phyloP scores from a whole-genome alignment of 2,888 invertebrate species.

The Tineola bisselliella region DNA sequence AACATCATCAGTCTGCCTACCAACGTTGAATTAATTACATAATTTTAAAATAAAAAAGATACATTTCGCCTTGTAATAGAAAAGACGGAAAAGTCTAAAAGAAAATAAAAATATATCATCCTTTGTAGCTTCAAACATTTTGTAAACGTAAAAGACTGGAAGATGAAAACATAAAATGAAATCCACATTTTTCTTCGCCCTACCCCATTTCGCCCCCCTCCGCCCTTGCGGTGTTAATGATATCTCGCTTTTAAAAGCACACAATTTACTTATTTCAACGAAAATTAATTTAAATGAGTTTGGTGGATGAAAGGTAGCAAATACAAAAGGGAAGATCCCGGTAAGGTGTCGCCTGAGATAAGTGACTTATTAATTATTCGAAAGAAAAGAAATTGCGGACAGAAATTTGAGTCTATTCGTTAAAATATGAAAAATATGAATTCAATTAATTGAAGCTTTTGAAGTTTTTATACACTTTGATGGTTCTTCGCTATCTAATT shows the following conservation, averaged over 20 bases:
- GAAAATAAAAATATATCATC: conserved; percentile 3
- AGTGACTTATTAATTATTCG: conserved; percentile 65
- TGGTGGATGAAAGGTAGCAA: conserved; percentile 61
- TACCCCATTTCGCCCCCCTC: conserved; percentile 23
- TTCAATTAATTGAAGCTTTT: conserved; percentile 11
- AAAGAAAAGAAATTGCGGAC: conserved; percentile 46
- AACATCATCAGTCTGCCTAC: too few species aligned
- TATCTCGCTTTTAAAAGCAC: conserved; percentile 64
- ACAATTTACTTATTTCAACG: conserved; percentile 65
- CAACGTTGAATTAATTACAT: not conserved
- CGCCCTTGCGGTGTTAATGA: conserved; percentile 54
- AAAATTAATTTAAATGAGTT: conserved; percentile 69
- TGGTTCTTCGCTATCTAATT: not conserved
- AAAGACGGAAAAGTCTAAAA: conserved; percentile 9
- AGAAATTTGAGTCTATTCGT: conserved; percentile 6
- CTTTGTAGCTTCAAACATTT: not conserved
- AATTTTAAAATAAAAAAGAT: not conserved
- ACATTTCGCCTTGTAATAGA: conserved; percentile 14
- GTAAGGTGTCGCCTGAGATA: conserved; percentile 65
- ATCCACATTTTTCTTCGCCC: conserved; percentile 13
- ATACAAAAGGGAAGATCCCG: conserved; percentile 48
- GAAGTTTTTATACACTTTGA: not conserved
- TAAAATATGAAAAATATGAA: conserved; percentile 2
- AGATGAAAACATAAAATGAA: conserved; percentile 5
- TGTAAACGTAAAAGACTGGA: conserved; percentile 6